Conservation (phyloP, 1,140 invertebrate species). For the Cephus cinctus region DNA sequence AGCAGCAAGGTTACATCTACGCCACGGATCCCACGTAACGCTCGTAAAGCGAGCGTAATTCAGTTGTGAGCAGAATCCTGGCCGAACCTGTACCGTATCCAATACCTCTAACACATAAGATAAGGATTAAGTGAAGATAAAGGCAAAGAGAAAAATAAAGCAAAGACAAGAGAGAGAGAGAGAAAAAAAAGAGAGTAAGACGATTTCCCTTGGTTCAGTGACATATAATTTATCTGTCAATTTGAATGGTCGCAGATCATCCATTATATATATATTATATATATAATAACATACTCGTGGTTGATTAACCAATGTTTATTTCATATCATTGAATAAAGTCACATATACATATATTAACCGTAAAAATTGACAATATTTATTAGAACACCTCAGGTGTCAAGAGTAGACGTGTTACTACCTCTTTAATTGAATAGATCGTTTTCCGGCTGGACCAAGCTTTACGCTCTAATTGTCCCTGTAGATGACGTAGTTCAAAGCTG, state of each 20-base stretch:
- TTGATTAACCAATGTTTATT: slow-evolving; percentile 48
- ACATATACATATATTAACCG: slow-evolving; percentile 39
- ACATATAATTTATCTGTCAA: slow-evolving; percentile 28
- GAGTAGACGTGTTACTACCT: slow-evolving; percentile 16
- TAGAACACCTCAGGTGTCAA: slow-evolving; percentile 2
- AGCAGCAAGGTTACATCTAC: slow-evolving; percentile 82
- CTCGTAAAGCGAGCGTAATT: slow-evolving; percentile 42
- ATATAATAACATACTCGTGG: slow-evolving; percentile 37
- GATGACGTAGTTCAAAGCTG: slow-evolving; percentile 65
- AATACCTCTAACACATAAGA: slow-evolving; percentile 32
- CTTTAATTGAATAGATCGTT: slow-evolving; percentile 22
- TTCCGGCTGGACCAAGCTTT: slow-evolving; percentile 10
- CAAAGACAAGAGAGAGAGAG: slow-evolving; percentile 6
- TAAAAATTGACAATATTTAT: slow-evolving; percentile 13
- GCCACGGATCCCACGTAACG: slow-evolving; percentile 63
- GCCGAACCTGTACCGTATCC: slow-evolving; percentile 28
- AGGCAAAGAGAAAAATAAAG: slow-evolving; percentile 7
- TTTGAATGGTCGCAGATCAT: slow-evolving; percentile 1
- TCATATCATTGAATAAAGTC: slow-evolving; percentile 50
- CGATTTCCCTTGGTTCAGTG: slow-evolving; percentile 24
- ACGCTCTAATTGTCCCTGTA: slow-evolving; percentile 66
- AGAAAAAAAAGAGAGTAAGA: slow-evolving; percentile 8
- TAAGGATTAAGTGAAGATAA: slow-evolving; percentile 20
- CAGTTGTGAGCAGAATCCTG: slow-evolving; percentile 24
- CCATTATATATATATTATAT: slow-evolving; percentile 27